These are phyloP conservation scores for Streblospio benedicti DNA, from an alignment of 1,140 invertebrate species.

Conservation along the genomic window DNA sequence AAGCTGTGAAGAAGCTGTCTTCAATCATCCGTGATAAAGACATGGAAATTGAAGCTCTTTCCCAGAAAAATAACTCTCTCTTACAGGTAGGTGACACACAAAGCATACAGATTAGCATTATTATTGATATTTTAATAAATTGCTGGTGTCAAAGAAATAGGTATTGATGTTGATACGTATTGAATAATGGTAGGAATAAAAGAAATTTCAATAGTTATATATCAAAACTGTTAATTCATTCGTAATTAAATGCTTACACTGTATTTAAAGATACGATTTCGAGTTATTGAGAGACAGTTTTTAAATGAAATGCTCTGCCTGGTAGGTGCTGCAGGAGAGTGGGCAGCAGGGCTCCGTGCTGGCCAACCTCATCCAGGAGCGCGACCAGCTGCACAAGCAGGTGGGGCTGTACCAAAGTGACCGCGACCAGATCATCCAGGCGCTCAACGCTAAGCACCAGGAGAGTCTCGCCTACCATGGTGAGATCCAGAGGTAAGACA, in stretches of 20 bases:
- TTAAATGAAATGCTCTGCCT: neutral
- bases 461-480: constrained; percentile 72
- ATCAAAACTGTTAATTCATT: too few relatives aligned
- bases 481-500: constrained; percentile 76
- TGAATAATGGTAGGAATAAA: too few relatives aligned
- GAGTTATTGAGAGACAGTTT: too few relatives aligned
- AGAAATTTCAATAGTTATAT: too few relatives aligned
- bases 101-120: neutral
- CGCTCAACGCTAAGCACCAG: constrained; percentile 69
- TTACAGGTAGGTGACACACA: constrained; percentile 40
- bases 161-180: neutral
- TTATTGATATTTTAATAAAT: neutral
- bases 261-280: too few relatives aligned
- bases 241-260: neutral
- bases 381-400: constrained; percentile 41
- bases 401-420: constrained; percentile 49
- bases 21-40: constrained; percentile 48
- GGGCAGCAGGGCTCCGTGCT: constrained; percentile 26
- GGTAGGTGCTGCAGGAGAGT: constrained; percentile 6
- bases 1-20: constrained; percentile 46
- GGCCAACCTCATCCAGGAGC: constrained; percentile 38
- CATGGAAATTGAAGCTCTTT: constrained; percentile 47
- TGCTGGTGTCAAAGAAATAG: neutral
- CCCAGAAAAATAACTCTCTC: constrained; percentile 46
- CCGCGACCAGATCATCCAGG: constrained; percentile 64